Evolutionary conservation across 2,797 vertebrate genomes (phyloP).

Genomic region (Gallinago solitaria): DNA sequence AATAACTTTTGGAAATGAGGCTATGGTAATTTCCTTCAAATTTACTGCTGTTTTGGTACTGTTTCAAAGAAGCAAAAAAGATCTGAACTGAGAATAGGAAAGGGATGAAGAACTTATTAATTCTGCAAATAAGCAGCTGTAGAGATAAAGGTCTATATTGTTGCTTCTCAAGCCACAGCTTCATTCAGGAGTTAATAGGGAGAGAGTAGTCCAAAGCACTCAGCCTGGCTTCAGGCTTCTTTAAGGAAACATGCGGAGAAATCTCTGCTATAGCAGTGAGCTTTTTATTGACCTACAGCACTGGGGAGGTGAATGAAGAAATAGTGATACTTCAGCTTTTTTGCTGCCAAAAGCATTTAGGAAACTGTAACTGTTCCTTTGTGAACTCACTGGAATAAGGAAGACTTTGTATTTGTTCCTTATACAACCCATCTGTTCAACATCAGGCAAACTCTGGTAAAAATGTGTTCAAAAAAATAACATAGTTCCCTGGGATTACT

Average conservation of each 20-base stretch:
- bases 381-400: background rate
- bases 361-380: background rate
- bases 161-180: background rate
- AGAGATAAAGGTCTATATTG: background rate
- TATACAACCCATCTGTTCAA: background rate
- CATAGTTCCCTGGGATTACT: background rate
- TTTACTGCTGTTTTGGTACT: background rate
- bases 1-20: background rate
- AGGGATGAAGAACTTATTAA: background rate
- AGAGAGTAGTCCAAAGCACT: background rate
- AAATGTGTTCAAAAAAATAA: background rate
- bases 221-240: background rate
- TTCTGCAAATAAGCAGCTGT: background rate
- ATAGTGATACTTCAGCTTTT: background rate
- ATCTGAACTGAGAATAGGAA: background rate
- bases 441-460: background rate
- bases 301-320: background rate
- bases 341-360: background rate
- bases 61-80: background rate
- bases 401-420: conserved; percentile 10
- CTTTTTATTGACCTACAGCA: background rate
- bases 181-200: background rate
- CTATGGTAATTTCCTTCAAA: background rate
- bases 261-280: background rate
- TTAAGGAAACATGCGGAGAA: background rate